Base-by-base conservation (phyloP, 1,140 invertebrate species). In the Trichonephila clavipes region DNA sequence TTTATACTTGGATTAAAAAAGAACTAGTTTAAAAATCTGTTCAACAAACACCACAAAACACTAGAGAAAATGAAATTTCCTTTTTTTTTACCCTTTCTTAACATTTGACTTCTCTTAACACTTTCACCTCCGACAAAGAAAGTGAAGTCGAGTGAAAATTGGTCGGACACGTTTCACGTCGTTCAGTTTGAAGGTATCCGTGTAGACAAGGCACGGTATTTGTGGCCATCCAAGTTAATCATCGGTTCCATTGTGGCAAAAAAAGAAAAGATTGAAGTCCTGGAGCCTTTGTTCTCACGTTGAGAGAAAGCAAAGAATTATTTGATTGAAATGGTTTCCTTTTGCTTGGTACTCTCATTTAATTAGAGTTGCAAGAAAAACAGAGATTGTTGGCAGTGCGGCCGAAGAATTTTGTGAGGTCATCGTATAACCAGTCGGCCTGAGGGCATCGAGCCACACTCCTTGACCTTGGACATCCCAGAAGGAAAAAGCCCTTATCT, bases 391-490 rank as follows among this genome's bases (percentile, higher is more conserved):
- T 85, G 82, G 82, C 82, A 85, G 44, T 59, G 82, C 82, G 51
- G 82, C 12, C 44, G 58, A 85, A 59, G 82, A 85, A 58, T 85
- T 58, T 59, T 85, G 82, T 85, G 82, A 85, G 82, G 82, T 85
- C 82, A 85, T 58, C 82, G 24, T 16, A 85, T 85, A 85, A 85
- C 82, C 82, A 85, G 82, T 85, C 82, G 58, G 82, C 82, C 82
- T 58, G 18, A 24, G 51, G 82, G 44, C 82, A 24, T 85, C 24
- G 58, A 85, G 81, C 81, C 21, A 21, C 81, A 51, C 81, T 82
- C 44, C 82, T 85, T 85, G 82, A 85, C 82, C 82, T 85, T 85
- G 82, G 82, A 85, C 82, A 85, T 59, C 44, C 82, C 44, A 59
- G 72, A 85, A 85, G 58, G 58, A 85, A 85, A 85, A 58, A 59